Evolutionary conservation across 2,888 invertebrate species (phyloP).

Genomic region (Drosophila bunnanda): DNA sequence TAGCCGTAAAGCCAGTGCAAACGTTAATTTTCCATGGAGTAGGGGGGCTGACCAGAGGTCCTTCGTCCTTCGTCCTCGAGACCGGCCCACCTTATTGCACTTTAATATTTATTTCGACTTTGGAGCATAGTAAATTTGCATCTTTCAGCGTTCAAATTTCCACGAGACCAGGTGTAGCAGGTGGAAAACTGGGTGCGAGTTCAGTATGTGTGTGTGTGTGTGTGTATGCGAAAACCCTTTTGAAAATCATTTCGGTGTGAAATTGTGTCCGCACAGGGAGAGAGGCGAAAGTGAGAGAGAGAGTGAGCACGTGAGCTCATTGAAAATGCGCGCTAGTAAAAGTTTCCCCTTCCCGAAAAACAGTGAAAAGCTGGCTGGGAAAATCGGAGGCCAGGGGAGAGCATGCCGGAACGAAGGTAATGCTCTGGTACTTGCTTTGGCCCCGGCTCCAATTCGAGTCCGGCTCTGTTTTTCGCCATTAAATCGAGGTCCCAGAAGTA

Average conservation of each 20-base stretch:
- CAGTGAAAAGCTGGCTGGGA: conserved; percentile 12
- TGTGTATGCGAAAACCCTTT: conserved; percentile 46
- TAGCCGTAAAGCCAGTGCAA: conserved; percentile 67
- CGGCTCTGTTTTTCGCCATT: conserved; percentile 53
- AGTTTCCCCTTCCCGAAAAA: conserved; percentile 44
- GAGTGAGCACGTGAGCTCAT: conserved; percentile 66
- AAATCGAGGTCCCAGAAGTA: conserved; percentile 68
- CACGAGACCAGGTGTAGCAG: conserved; percentile 4
- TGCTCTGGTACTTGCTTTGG: conserved; percentile 41
- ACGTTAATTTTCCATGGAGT: conserved; percentile 69
- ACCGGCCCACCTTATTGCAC: conserved; percentile 60
- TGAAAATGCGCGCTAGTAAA: conserved; percentile 68
- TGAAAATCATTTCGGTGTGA: conserved; percentile 75
- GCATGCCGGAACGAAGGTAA: conserved; percentile 16
- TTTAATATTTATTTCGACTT: conserved; percentile 80
- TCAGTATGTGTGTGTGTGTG: background rate
- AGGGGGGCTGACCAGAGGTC: conserved; percentile 42
- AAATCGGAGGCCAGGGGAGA: background rate
- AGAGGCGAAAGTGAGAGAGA: conserved; percentile 10
- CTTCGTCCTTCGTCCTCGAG: conserved; percentile 38
- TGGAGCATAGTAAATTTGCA: conserved; percentile 75
- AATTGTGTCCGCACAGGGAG: conserved; percentile 69
- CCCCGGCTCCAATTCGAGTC: conserved; percentile 29
- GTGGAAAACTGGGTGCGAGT: conserved; percentile 2
- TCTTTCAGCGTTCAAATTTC: conserved; percentile 74